phyloP scores from a whole-genome alignment of 1,140 invertebrate genomes.

The Protaetia brevitarsis region DNA sequence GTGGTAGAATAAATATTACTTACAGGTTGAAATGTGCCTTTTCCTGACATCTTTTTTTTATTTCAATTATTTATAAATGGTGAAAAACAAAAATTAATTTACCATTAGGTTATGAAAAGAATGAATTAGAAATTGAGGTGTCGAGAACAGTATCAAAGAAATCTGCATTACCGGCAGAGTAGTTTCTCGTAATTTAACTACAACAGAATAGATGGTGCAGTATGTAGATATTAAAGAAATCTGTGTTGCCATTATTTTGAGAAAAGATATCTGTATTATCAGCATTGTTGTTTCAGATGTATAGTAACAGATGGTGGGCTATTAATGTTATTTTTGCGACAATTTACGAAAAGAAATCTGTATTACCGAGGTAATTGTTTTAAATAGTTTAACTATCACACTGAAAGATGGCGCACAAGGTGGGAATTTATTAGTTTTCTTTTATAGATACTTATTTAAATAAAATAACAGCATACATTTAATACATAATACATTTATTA shows the following conservation, averaged over 20 bases:
- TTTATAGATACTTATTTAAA: too few relatives aligned
- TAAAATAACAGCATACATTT: neutral
- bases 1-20: conserved; percentile 21
- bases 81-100: neutral
- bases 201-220: neutral
- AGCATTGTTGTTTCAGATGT: too few relatives aligned
- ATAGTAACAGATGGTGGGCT: neutral
- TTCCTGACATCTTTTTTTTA: conserved; percentile 25
- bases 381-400: too few relatives aligned
- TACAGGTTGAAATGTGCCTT: conserved; percentile 47
- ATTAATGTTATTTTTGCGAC: neutral
- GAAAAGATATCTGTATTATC: too few relatives aligned
- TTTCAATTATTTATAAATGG: neutral
- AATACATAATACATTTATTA: conserved; percentile 26
- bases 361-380: too few relatives aligned
- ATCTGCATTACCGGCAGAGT: too few relatives aligned
- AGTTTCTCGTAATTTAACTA: too few relatives aligned
- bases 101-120: neutral
- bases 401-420: too few relatives aligned
- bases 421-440: too few relatives aligned
- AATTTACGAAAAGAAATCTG: too few relatives aligned
- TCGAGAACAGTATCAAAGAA: too few relatives aligned
- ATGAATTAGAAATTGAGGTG: too few relatives aligned
- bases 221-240: neutral
- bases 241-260: neutral